These are phyloP conservation scores for Dromococcyx pavoninus DNA, from an alignment of 2,797 vertebrate genomes.

Conservation along the genomic window DNA sequence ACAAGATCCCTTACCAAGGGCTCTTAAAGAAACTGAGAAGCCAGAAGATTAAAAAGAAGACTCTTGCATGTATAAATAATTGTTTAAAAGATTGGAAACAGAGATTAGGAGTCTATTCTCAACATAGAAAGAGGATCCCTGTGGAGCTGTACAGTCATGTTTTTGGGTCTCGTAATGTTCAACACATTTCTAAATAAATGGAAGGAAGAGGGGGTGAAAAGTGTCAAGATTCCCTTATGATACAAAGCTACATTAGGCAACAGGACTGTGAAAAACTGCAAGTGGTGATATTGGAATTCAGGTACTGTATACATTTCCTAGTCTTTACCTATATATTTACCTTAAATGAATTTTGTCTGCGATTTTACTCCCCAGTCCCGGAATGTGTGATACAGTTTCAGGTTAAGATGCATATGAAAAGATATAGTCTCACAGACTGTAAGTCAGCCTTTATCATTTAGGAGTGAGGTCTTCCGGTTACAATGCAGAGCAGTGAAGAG, in stretches of 20 bases:
- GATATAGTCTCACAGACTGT: background rate
- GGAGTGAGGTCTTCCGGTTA: background rate
- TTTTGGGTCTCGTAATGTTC: background rate
- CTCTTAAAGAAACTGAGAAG: constrained; percentile 21
- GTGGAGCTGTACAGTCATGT: background rate
- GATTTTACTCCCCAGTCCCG: no score
- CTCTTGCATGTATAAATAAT: constrained; percentile 32
- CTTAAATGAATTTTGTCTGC: no score
- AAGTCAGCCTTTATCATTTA: background rate
- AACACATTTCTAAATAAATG: background rate
- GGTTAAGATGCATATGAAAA: background rate
- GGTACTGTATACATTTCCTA: background rate
- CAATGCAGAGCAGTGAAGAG: background rate
- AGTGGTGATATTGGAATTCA: background rate
- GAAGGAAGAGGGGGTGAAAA: constrained; percentile 4
- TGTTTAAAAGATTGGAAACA: constrained; percentile 20
- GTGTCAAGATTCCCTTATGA: constrained; percentile 12
- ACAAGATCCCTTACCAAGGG: constrained; percentile 16
- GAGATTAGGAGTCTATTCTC: background rate
- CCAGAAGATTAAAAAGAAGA: constrained; percentile 21
- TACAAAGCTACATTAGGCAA: constrained; percentile 8
- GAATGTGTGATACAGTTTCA: no score
- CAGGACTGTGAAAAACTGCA: background rate
- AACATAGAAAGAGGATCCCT: background rate
- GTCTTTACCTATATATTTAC: no score